phyloP scores from a whole-genome alignment of 1,140 invertebrate species.

The Danaus plexippus region DNA sequence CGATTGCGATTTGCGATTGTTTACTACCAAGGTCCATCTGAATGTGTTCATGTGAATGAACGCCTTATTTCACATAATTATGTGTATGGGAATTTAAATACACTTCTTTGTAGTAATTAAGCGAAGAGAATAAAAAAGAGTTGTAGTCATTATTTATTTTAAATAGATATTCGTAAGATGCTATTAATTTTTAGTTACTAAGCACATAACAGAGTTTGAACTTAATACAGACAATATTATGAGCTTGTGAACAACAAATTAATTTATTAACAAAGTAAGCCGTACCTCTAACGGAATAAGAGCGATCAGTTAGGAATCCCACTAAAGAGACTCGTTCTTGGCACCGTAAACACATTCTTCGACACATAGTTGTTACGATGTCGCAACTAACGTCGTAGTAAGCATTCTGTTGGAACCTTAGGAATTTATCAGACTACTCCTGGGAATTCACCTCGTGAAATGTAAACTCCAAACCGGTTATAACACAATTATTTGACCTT shows the following conservation, averaged over 20 bases:
- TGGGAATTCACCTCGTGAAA: conserved; percentile 51
- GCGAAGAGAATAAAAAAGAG: too few relatives aligned
- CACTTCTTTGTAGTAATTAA: too few relatives aligned
- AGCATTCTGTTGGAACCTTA: conserved; percentile 42
- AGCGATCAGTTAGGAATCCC: conserved; percentile 27
- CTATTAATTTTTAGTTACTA: too few relatives aligned
- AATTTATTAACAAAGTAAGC: conserved; percentile 28
- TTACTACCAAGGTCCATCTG: conserved; percentile 50
- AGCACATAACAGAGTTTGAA: conserved; percentile 3
- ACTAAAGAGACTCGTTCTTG: conserved; percentile 61
- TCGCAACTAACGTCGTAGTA: conserved; percentile 48
- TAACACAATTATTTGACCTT: conserved; percentile 55
- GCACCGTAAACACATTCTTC: conserved; percentile 67
- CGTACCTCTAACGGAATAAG: conserved; percentile 19
- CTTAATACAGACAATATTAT: conserved; percentile 10
- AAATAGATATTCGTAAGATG: too few relatives aligned
- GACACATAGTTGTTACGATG: conserved; percentile 62
- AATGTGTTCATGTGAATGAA: conserved; percentile 7
- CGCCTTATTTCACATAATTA: too few relatives aligned
- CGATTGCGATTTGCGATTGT: conserved; percentile 65
- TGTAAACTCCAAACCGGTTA: conserved; percentile 31
- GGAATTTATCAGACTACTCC: conserved; percentile 57
- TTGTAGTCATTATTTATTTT: too few relatives aligned
- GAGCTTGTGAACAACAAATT: conserved; percentile 19
- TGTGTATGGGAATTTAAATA: too few relatives aligned